Evolutionary conservation across 2,888 invertebrate genomes (phyloP).

Genomic region (Hemithea aestivaria): DNA sequence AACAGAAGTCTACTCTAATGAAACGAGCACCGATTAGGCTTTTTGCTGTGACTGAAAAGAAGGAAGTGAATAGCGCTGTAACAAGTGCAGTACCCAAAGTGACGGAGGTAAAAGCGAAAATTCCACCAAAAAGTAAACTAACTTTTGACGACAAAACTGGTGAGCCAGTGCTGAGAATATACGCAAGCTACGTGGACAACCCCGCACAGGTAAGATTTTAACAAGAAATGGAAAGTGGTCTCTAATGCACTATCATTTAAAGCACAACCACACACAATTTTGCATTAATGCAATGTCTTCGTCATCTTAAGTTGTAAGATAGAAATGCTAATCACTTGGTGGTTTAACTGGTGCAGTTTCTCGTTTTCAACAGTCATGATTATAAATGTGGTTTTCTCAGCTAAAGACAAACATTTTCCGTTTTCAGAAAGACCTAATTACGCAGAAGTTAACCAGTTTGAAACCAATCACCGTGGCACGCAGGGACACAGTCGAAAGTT

Average conservation of each 20-base stretch:
- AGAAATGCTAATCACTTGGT: too few relatives aligned
- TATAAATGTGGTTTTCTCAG: too few relatives aligned
- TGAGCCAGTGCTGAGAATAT: conserved; percentile 76
- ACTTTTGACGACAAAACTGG: conserved; percentile 68
- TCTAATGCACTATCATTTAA: neutral
- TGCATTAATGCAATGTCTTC: neutral
- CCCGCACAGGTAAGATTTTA: conserved; percentile 49
- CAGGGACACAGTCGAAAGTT: conserved; percentile 44
- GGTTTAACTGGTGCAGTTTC: too few relatives aligned
- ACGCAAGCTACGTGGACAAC: conserved; percentile 66
- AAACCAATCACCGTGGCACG: conserved; percentile 42
- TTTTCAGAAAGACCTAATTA: conserved; percentile 58
- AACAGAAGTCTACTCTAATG: conserved; percentile 50
- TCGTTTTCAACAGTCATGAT: too few relatives aligned
- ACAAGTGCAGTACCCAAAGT: conserved; percentile 39
- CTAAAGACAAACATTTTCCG: too few relatives aligned
- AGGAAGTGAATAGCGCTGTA: conserved; percentile 30
- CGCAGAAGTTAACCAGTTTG: conserved; percentile 50
- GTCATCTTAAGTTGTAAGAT: neutral
- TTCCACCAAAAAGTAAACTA: conserved; percentile 65
- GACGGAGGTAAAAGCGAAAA: conserved; percentile 59
- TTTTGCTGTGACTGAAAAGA: conserved; percentile 50
- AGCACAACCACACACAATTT: too few relatives aligned
- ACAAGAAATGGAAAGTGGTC: neutral
- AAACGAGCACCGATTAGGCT: conserved; percentile 58